Percentiles rank a stretch among this genome's conserved stretches.
Conservation (phyloP, 2,888 invertebrate species). For the Nomada goodeniana region DNA sequence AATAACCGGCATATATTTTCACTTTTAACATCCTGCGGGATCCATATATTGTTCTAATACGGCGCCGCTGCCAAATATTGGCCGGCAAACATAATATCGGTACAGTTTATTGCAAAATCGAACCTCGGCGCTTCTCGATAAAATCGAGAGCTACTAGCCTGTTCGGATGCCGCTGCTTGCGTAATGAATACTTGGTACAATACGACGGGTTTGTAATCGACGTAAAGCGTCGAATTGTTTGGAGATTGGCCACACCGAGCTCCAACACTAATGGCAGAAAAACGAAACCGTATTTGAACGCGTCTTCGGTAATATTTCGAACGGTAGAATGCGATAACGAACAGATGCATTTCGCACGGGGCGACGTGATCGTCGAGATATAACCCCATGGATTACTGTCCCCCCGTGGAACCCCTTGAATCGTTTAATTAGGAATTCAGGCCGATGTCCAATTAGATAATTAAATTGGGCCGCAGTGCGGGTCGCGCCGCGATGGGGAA, state of each 20-base stretch:
- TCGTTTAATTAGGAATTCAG: constrained; percentile 47
- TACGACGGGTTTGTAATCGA: too few relatives aligned
- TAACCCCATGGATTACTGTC: constrained; percentile 52
- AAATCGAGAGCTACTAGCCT: not conserved
- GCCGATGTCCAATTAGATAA: constrained; percentile 54
- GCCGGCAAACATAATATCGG: constrained; percentile 18
- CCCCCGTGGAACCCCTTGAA: constrained; percentile 10
- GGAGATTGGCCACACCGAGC: too few relatives aligned
- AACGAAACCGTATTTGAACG: too few relatives aligned
- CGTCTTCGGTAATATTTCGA: too few relatives aligned
- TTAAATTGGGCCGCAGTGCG: constrained; percentile 54
- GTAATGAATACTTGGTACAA: not conserved
- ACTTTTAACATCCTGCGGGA: constrained; percentile 25
- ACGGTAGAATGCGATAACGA: not conserved
- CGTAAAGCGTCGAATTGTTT: too few relatives aligned
- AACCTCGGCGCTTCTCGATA: constrained; percentile 10
- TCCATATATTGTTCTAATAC: constrained; percentile 15
- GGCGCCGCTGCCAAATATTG: constrained; percentile 28
- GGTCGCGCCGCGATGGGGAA: constrained; percentile 20
- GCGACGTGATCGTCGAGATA: constrained; percentile 38
- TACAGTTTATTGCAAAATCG: constrained; percentile 19
- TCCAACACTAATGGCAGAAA: not conserved
- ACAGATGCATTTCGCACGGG: constrained; percentile 25
- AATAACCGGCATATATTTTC: constrained; percentile 20
- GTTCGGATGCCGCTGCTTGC: too few relatives aligned